phyloP scores from a whole-genome alignment of 2,113 vertebrate genomes.

The Dascyllus trimaculatus region DNA sequence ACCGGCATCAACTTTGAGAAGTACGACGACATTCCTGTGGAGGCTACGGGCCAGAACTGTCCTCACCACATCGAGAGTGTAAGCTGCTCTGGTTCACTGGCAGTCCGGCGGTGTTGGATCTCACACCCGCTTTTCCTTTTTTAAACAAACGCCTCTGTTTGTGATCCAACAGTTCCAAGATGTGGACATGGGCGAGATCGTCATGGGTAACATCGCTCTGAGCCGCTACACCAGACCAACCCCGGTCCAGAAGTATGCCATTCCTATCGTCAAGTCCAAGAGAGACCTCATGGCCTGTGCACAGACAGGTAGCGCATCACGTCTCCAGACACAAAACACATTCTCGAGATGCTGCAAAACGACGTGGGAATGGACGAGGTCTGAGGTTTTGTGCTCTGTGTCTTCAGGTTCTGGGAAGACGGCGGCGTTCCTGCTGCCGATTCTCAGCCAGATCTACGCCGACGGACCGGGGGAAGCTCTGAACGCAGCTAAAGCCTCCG shows the following conservation, averaged over 20 bases:
- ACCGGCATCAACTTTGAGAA: conserved; percentile 99
- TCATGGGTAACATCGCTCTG: conserved; percentile 96
- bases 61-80: conserved; percentile 97
- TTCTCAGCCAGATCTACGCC: conserved; percentile 96
- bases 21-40: conserved; percentile 98
- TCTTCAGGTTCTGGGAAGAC: conserved; percentile 93
- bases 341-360: background rate
- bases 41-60: conserved; percentile 95
- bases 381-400: conserved; percentile 36
- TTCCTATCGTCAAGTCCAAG: conserved; percentile 97
- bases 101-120: background rate
- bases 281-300: conserved; percentile 99
- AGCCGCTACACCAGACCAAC: conserved; percentile 96
- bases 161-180: conserved; percentile 90
- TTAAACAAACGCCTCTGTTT: background rate
- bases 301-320: conserved; percentile 89
- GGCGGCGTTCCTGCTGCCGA: conserved; percentile 95
- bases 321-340: background rate
- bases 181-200: conserved; percentile 97
- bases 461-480: conserved; percentile 96
- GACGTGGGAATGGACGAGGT: background rate
- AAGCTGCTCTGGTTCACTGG: conserved; percentile 66
- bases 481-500: conserved; percentile 88
- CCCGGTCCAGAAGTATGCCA: conserved; percentile 97
- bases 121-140: background rate